These are phyloP conservation scores for Borostomias antarcticus DNA, from an alignment of 2,797 vertebrate genomes.

Conservation along the genomic window DNA sequence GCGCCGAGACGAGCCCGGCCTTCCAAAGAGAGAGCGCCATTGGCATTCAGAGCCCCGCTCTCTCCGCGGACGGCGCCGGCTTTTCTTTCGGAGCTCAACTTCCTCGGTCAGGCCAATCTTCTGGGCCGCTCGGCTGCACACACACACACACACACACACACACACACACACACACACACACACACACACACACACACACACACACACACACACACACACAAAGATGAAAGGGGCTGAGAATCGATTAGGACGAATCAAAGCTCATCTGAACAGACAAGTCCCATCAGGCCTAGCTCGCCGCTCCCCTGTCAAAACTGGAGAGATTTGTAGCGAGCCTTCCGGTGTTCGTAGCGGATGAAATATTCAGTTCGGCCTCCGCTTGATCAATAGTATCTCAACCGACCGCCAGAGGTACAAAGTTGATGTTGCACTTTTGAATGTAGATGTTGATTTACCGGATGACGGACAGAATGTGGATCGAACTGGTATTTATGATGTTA, in stretches of 20 bases:
- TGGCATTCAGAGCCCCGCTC: constrained; percentile 57
- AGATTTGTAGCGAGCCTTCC: constrained; percentile 71
- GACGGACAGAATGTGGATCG: background rate
- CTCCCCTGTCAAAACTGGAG: constrained; percentile 61
- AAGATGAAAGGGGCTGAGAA: constrained; percentile 73
- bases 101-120: constrained; percentile 53
- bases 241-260: constrained; percentile 73
- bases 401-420: constrained; percentile 11
- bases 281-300: constrained; percentile 67
- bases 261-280: constrained; percentile 65
- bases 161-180: no score
- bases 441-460: no score
- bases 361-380: constrained; percentile 57
- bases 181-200: constrained; percentile 12
- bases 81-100: constrained; percentile 55
- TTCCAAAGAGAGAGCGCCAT: constrained; percentile 57
- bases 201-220: constrained; percentile 14
- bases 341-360: constrained; percentile 64
- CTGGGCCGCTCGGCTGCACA: constrained; percentile 34
- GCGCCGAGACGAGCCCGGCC: constrained; percentile 46
- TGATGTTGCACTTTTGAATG: background rate
- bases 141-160: no score
- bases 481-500: background rate
- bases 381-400: constrained; percentile 62
- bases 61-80: constrained; percentile 30